Conservation (phyloP, 2,113 vertebrate species). For the Cavia aperea region DNA sequence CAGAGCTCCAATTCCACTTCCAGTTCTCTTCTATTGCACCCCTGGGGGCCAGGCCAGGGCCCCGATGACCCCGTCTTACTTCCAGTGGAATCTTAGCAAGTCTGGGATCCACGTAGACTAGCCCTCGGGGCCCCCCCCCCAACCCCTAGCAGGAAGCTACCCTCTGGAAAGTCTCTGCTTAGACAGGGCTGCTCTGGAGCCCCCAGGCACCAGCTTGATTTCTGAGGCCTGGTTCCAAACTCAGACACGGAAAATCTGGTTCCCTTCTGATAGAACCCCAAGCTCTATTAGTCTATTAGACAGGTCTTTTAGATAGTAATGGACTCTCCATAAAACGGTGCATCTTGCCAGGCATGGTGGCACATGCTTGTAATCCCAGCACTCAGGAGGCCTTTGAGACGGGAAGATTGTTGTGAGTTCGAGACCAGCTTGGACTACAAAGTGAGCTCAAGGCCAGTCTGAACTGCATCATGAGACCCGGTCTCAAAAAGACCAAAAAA, state of each 20-base stretch:
- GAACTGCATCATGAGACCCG: no score
- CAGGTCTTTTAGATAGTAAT: background rate
- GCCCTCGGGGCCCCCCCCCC: background rate
- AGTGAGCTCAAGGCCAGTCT: no score
- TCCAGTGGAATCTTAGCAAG: background rate
- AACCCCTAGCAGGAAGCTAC: background rate
- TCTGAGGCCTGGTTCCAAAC: background rate
- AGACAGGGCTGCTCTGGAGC: background rate
- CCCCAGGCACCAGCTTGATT: background rate
- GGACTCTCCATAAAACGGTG: background rate
- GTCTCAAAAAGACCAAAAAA: no score
- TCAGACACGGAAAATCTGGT: background rate
- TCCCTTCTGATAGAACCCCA: background rate
- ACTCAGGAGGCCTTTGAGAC: no score
- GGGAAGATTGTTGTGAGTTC: no score
- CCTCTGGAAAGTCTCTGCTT: slow-evolving; percentile 16
- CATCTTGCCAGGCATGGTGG: no score
- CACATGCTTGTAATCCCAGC: no score
- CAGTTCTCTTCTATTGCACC: background rate
- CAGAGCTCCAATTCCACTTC: background rate
- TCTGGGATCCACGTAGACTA: background rate
- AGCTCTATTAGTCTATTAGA: background rate
- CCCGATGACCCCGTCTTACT: background rate
- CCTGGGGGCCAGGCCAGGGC: background rate
- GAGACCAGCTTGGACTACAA: no score